Evolutionary conservation across 2,797 vertebrate species (phyloP).

Genomic region (Eurystomus glaucurus): DNA sequence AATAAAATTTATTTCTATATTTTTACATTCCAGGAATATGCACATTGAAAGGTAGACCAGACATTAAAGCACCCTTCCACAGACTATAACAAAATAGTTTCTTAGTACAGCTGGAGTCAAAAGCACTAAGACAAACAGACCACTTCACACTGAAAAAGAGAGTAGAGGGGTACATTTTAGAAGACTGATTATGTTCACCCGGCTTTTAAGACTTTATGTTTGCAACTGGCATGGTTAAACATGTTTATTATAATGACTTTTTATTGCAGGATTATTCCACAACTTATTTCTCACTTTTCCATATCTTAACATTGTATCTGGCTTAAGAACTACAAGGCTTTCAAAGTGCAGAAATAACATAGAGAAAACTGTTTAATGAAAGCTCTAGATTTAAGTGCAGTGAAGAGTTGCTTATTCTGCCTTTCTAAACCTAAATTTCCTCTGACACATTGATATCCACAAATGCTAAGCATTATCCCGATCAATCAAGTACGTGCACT

Average conservation of each 20-base stretch:
- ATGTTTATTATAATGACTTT: background rate
- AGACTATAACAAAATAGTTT: background rate
- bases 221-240: background rate
- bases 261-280: background rate
- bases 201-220: background rate
- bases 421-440: background rate
- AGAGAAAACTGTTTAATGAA: background rate
- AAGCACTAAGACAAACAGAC: background rate
- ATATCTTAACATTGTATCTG: fast-evolving
- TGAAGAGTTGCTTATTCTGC: background rate
- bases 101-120: background rate
- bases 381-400: background rate
- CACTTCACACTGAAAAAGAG: background rate
- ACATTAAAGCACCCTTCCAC: background rate
- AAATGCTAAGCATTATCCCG: background rate
- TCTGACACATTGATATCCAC: background rate
- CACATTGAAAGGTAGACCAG: background rate
- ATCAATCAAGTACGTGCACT: background rate
- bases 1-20: background rate
- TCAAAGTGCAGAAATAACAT: background rate
- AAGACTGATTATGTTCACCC: background rate
- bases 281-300: background rate
- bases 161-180: background rate
- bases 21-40: background rate
- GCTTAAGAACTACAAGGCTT: background rate